Base-by-base conservation (phyloP, 2,797 vertebrate genomes). In the Chanos chanos region DNA sequence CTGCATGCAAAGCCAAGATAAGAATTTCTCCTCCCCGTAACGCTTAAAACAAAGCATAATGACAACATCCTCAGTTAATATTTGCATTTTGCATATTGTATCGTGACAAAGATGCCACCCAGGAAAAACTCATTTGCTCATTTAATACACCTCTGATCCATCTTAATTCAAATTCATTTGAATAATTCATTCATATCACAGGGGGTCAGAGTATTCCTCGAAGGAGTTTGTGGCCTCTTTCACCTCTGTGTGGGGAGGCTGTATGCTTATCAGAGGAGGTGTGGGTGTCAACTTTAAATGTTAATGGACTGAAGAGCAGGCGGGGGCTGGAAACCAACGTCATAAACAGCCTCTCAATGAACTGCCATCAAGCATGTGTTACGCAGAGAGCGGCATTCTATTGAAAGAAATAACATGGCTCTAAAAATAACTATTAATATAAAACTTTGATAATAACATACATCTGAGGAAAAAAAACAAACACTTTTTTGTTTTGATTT, bases 221-320 rank as follows among this genome's bases (percentile, higher is more conserved):
- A 77, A 77, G 68, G 73, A 77, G 73, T 76, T 66, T 72, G 72
- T 74, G 73, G 68, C 65, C 75, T 77, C 76, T 79, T 72, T 80
- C 70, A 77, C 34, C 60, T 40, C 21, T 60, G 72, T 66, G 65
- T 52, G 57, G 51, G 53, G 64, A 60, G 81, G 72, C 79, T 5
- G 51, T 69, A 66, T 61, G 68, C 76, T 82, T 75, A 82, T 84
- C 77, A 75, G 76, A 75, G 76, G 68, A 72, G 45, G 12, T n/a
- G n/a, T 37, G 69, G 39, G 72, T 70, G 70, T 73, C 71, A 75
- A 70, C 68, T 71, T 80, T 49, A 83, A 78, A 82, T 81, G 79
- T 73, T 86, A 87, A 87, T 87, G 78, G 78, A 77, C 58, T 67
- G 31, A 56, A 75, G 76, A 74, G 61, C 67, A 61, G 15, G 52